phyloP scores from a whole-genome alignment of 2,113 vertebrate genomes.

The Pipra filicauda region DNA sequence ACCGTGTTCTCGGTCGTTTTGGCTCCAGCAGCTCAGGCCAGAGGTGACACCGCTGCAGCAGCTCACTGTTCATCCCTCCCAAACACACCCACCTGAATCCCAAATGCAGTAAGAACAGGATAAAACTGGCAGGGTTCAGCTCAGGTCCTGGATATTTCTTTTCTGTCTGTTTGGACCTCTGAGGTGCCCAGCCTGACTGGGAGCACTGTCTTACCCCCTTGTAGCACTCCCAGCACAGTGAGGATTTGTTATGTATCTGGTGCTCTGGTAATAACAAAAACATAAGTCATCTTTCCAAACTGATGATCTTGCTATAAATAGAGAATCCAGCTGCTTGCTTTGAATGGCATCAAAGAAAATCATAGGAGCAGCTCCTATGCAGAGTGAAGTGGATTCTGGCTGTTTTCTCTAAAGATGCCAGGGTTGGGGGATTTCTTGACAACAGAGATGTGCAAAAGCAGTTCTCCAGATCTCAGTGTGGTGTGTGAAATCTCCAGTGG shows the following conservation, averaged over 20 bases:
- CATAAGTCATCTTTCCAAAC: conserved; percentile 19
- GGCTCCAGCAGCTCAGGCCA: not conserved
- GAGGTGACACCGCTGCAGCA: not conserved
- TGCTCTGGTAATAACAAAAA: conserved; percentile 27
- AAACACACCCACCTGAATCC: not conserved
- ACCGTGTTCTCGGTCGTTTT: not conserved
- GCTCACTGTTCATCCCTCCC: not conserved
- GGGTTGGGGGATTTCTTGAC: not conserved
- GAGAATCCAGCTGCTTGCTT: conserved; percentile 54
- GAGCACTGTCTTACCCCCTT: not conserved
- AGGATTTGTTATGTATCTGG: not conserved
- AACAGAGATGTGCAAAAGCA: not conserved
- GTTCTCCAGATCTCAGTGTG: not conserved
- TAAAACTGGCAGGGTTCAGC: not conserved
- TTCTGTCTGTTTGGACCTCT: not conserved
- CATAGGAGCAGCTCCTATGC: not conserved
- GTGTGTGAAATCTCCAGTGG: not conserved
- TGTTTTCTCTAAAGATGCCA: not conserved
- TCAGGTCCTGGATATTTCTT: not conserved
- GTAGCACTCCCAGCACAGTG: not conserved
- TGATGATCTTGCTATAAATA: conserved; percentile 63
- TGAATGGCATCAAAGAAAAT: conserved; percentile 62
- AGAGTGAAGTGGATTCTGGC: conserved; percentile 37
- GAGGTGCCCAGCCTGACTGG: not conserved
- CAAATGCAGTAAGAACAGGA: not conserved